Evolutionary conservation across 2,113 vertebrate species (phyloP).

Genomic region (Melanerpes aurifrons): DNA sequence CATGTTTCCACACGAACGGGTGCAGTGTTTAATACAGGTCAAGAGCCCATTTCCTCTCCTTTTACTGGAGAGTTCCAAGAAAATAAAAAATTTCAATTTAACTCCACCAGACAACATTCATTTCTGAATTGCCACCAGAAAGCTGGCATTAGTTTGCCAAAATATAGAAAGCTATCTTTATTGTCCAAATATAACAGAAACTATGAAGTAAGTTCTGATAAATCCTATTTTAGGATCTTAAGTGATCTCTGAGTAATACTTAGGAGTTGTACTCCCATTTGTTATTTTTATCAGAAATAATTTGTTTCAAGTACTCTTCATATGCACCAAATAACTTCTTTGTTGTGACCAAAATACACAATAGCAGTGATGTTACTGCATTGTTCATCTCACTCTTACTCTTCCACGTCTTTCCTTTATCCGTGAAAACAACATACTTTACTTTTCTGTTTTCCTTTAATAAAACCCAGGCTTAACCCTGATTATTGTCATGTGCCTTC

Average conservation of each 20-base stretch:
- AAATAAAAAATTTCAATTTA: conserved; percentile 34
- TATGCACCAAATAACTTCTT: not conserved
- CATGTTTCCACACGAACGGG: not conserved
- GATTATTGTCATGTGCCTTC: conserved; percentile 36
- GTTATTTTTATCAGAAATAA: not conserved
- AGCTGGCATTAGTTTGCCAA: conserved; percentile 12
- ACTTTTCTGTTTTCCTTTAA: conserved; percentile 46
- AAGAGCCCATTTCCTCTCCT: conserved; percentile 8
- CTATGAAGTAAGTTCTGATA: conserved; percentile 40
- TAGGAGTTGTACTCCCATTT: not conserved
- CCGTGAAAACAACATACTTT: not conserved
- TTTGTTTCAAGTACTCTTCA: not conserved
- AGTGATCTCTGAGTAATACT: not conserved
- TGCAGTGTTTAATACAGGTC: not conserved
- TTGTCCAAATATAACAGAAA: conserved; percentile 54
- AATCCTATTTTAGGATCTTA: not conserved
- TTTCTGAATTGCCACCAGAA: conserved; percentile 44
- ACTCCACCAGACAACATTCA: conserved; percentile 17
- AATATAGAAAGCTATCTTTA: conserved; percentile 41
- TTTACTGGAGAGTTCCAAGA: conserved; percentile 7
- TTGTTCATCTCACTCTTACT: not conserved
- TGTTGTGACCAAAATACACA: not conserved
- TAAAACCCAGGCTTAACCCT: conserved; percentile 32
- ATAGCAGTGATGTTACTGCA: not conserved
- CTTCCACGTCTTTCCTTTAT: not conserved